Conservation (phyloP, 2,113 vertebrate species). For the Empidonax traillii region DNA sequence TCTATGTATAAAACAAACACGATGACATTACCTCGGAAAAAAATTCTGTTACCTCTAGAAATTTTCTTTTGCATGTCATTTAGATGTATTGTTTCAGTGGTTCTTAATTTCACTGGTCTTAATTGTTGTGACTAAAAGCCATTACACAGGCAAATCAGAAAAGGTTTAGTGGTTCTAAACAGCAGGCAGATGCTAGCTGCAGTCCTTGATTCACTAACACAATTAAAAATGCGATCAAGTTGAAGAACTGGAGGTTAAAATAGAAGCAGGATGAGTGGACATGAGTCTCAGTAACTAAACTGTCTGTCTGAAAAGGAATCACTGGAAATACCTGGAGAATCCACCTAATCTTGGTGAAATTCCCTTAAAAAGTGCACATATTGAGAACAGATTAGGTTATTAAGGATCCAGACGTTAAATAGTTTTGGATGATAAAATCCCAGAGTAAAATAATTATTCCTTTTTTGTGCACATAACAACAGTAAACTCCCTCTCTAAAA, state of each 20-base stretch:
- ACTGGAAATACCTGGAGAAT: neutral
- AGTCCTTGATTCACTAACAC: neutral
- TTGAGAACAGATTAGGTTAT: slow-evolving; percentile 1
- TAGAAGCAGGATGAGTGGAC: neutral
- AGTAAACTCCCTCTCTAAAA: slow-evolving; percentile 57
- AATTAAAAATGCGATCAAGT: slow-evolving; percentile 54
- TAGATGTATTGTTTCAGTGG: neutral
- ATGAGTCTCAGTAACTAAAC: neutral
- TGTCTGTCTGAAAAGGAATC: neutral
- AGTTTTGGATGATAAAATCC: slow-evolving; percentile 57
- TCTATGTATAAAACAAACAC: neutral
- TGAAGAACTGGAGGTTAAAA: slow-evolving; percentile 27
- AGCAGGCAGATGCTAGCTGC: neutral
- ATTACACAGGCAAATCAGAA: neutral
- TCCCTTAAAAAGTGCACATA: neutral
- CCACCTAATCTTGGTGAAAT: neutral
- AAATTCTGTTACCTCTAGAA: accelerated
- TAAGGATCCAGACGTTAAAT: slow-evolving; percentile 25
- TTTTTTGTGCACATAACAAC: slow-evolving; percentile 38
- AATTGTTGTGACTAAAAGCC: slow-evolving; percentile 37
- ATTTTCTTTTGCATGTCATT: neutral
- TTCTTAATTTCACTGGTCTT: slow-evolving; percentile 1
- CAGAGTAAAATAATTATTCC: slow-evolving; percentile 19
- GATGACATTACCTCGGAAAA: neutral
- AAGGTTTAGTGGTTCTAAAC: neutral